Evolutionary conservation across 2,888 invertebrate species (phyloP), one percentile per base, ranked within the genome.

Genomic region (Cataglyphis livida): DNA sequence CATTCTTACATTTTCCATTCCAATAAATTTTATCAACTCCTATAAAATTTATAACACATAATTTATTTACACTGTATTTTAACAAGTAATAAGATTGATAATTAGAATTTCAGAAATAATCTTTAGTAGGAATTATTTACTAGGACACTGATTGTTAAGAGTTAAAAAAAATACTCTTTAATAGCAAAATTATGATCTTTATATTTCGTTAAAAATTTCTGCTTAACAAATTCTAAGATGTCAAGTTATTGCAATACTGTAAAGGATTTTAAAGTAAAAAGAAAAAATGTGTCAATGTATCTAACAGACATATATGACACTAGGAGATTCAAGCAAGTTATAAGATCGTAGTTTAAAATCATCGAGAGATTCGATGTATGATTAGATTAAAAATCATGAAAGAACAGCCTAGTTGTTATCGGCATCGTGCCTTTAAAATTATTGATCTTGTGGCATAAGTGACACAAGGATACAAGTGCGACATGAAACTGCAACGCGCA

Each of bases 401-500:
- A n/a, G 32, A 70, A 70, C 61, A 44, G 59, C 44, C 15, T 44
- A 81, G 59, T 65, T 12, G 7, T 48, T 48, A 65, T 75, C 57
- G 38, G 54, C 15, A 57, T n/a, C 41, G 5, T 82, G 25, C 12
- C 59, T 79, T 68, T 75, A 71, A 81, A 81, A 81, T 62, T 81
- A 74, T 79, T 70, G 78, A 79, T 79, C 78, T 35, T 70, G 59
- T 9, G 48, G 25, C 18, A 48, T 48, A 79, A 79, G 70, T 79
- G 78, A 70, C 35, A 70, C 59, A 70, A 68, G 78, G 41, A 78
- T 78, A 18, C 76, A 21, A 76, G 3, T 41, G 15, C 54, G 51
- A 54, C 57, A 21, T 68, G 68, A 66, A 32, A 68, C 68, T 78
- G 68, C 68, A 59, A 61, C 32, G 25, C 59, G 59, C 12, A 7